These are phyloP conservation scores for Trematomus loennbergii DNA, from an alignment of 2,113 vertebrate genomes.

Conservation along the genomic window DNA sequence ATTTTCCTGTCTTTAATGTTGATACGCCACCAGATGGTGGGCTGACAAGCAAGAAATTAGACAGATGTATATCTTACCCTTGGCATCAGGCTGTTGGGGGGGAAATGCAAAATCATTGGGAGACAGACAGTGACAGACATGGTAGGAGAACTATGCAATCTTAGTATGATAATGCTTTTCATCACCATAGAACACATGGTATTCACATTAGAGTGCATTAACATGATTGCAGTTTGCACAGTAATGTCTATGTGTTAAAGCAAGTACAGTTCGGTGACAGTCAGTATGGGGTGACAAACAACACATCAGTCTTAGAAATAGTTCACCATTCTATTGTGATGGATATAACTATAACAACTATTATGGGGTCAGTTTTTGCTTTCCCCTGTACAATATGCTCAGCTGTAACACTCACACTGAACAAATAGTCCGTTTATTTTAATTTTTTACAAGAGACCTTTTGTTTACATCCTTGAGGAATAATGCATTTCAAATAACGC, in stretches of 20 bases:
- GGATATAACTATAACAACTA: not conserved
- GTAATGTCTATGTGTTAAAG: not conserved
- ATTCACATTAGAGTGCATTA: not conserved
- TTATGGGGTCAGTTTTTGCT: too few relatives aligned
- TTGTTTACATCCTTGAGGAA: not conserved
- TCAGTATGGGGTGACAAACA: not conserved
- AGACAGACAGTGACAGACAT: constrained; percentile 35
- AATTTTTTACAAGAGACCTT: not conserved
- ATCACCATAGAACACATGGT: not conserved
- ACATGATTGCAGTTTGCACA: not conserved
- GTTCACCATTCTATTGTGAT: not conserved
- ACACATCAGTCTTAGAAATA: not conserved
- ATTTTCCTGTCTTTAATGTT: constrained; percentile 62
- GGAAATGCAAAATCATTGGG: constrained; percentile 25
- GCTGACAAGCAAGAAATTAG: constrained; percentile 79
- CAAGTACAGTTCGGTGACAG: not conserved
- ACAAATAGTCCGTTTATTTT: not conserved
- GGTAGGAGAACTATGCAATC: constrained; percentile 22
- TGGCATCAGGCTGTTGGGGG: constrained; percentile 48
- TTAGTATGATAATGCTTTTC: not conserved
- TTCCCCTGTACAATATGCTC: not conserved
- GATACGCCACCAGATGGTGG: constrained; percentile 75
- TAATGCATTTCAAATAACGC: not conserved
- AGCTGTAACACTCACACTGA: too few relatives aligned
- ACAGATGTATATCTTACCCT: constrained; percentile 76